Evolutionary conservation across 2,888 invertebrate species (phyloP), one percentile per base, ranked within the genome.

Genomic region (Ichneumoninae sp.): DNA sequence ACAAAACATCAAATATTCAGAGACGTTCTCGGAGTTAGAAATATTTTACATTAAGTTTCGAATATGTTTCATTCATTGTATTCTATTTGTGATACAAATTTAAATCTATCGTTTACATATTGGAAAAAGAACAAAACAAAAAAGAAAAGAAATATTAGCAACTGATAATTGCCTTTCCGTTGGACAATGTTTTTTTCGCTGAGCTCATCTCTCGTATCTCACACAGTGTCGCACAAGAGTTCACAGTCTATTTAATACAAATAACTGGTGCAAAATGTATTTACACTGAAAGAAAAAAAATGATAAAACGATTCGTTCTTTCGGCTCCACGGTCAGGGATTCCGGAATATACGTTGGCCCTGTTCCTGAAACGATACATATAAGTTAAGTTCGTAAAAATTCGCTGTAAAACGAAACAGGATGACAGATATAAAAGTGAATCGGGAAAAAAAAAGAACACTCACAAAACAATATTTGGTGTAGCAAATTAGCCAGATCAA

Each of bases 361-460:
- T 66, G 73, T 70, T 84, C 87, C 87, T 87, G 87, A 26, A 87
- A 87, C 80, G 87, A 87, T 78, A 87, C 81, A 87, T 76, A 85
- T 44, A 76, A 68, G 66, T 82, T 86, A 84, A 86, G 54, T 80
- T 85, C 75, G 57, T 71, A 60, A 65, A 83, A 73, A 77, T 84
- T 74, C 50, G 66, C 82, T 81, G 77, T 63, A 71, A 82, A 78
- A 75, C 66, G 30, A 30, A 78, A 81, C 78, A 79, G 65, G 75
- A 79, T 50, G 63, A 76, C 65, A 65, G 71, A 73, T 54, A 65
- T 81, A 68, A 75, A 65, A 68, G 54, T 78, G 52, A 30, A 44
- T 40, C 57, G 60, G 78, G n/a, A 81, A 26, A 40, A 50, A 80
- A 79, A n/a, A n/a, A n/a, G n/a, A 74, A 82, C 75, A 85, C 81